Conservation (phyloP, 1,140 invertebrate species). For the Caenorhabditis elegans region DNA sequence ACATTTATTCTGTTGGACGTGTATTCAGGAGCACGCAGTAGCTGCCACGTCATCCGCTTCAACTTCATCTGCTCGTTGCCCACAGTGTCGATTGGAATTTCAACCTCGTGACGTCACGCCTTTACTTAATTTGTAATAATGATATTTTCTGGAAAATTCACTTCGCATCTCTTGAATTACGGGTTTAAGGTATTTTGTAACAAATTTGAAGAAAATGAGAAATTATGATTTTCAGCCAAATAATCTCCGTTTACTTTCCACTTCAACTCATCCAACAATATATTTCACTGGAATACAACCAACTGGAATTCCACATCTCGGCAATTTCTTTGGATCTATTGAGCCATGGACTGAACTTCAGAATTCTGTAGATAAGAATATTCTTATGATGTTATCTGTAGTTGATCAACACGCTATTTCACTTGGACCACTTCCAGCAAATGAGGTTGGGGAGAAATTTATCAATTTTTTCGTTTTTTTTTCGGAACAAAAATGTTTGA, state of each 20-base stretch:
- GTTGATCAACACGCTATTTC: conserved; percentile 95
- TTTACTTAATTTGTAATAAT: conserved; percentile 35
- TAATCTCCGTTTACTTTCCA: neutral
- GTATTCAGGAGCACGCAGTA: conserved; percentile 49
- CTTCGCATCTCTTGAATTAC: neutral
- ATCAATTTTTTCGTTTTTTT: no score
- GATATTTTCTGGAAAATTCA: neutral
- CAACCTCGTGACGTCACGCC: conserved; percentile 40
- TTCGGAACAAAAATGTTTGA: no score
- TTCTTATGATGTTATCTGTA: conserved; percentile 77
- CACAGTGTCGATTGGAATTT: conserved; percentile 52
- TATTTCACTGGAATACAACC: conserved; percentile 93
- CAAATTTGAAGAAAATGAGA: no score
- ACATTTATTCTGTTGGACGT: conserved; percentile 56
- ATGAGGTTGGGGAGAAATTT: conserved; percentile 71
- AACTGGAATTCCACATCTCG: conserved; percentile 87
- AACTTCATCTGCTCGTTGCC: conserved; percentile 46
- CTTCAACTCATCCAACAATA: conserved; percentile 30
- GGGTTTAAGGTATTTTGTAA: neutral
- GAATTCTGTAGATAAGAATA: conserved; percentile 67
- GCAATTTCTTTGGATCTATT: conserved; percentile 94
- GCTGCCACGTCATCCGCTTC: neutral
- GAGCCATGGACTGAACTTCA: conserved; percentile 83
- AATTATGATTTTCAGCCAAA: no score
- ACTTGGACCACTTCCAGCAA: conserved; percentile 76